Base-by-base conservation (phyloP, 2,797 vertebrate species). In the Cossypha caffra region DNA sequence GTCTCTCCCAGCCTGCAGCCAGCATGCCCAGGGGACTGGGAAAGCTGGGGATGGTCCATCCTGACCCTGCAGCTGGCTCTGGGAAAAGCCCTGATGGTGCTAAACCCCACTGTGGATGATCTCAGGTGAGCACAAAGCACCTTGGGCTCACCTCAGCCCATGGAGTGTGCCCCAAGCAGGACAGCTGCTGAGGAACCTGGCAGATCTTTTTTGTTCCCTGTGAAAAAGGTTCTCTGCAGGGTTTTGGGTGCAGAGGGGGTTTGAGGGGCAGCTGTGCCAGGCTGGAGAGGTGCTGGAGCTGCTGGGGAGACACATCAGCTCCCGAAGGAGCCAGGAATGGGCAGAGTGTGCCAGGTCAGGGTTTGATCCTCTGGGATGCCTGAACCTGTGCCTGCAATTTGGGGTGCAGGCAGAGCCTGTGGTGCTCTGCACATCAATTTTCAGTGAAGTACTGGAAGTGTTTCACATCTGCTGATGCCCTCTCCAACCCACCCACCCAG, bases 201-300 rank as follows among this genome's bases (percentile, higher is more conserved):
- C 10, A 0, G 16, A 13, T 20, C 6, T 19, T 9, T n/a, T 16
- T 29, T 17, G 5, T 3, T 2, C 9, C 13, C 5, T 3, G 6
- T 7, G 12, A 7, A 23, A 29, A 33, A 57, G 1, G 9, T 19
- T 85, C n/a, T 35, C 5, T 59, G 42, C 43, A 23, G 85, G 0
- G 0, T 24, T 78, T 10, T 16, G 35, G 15, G 61, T 5, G 29
- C 5, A 3, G n/a, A 23, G 23, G 0, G 33, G 8, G 6, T 16
- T 72, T 24, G 42, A 66, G 23, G 59, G 48, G 57, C 61, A 1
- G 5, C 54, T 42, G 35, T 35, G 40, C 71, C n/a, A 21, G 68
- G 15, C 40, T 51, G 35, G 29, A 7, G 2, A 3, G 57, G 13
- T 24, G 73, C 72, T 80, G 90, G 63, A 18, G 45, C 62, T 25